Conservation (phyloP, 2,888 invertebrate species). For the Scaptomyza tumidula region DNA sequence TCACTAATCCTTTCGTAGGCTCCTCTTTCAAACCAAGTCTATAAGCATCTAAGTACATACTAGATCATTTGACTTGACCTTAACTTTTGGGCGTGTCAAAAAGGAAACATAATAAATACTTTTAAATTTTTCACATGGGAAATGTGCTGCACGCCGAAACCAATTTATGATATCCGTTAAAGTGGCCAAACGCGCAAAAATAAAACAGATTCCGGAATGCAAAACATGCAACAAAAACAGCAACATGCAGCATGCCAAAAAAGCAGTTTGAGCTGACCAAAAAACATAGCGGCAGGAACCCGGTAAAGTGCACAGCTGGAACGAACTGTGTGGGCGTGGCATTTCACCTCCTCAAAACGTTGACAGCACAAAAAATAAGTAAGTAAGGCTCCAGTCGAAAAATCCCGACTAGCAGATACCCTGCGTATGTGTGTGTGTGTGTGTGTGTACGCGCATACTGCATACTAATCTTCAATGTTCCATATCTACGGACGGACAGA, state of each 20-base stretch:
- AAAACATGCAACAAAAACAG: constrained; percentile 12
- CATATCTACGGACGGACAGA: too few species aligned
- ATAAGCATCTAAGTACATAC: too few species aligned
- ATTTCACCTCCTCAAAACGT: constrained; percentile 16
- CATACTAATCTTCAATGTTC: too few species aligned
- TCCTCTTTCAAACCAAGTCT: too few species aligned
- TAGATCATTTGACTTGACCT: too few species aligned
- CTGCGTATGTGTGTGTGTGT: too few species aligned
- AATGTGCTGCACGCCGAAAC: constrained; percentile 75
- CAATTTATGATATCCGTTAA: constrained; percentile 80
- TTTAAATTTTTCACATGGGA: constrained; percentile 81
- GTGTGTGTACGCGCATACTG: too few species aligned
- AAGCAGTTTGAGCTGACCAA: constrained; percentile 28
- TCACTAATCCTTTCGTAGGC: too few species aligned
- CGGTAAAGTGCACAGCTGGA: constrained; percentile 1
- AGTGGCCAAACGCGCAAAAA: constrained; percentile 32
- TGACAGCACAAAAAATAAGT: constrained; percentile 44
- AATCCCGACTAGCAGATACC: too few species aligned
- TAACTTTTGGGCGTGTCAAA: too few species aligned
- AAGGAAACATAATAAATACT: constrained; percentile 50
- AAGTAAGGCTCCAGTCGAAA: too few species aligned
- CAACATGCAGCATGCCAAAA: constrained; percentile 13
- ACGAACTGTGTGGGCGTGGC: constrained; percentile 42
- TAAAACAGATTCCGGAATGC: constrained; percentile 24
- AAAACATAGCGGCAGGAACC: neutral